phyloP scores from a whole-genome alignment of 2,888 invertebrate species.

The Noctua comes region DNA sequence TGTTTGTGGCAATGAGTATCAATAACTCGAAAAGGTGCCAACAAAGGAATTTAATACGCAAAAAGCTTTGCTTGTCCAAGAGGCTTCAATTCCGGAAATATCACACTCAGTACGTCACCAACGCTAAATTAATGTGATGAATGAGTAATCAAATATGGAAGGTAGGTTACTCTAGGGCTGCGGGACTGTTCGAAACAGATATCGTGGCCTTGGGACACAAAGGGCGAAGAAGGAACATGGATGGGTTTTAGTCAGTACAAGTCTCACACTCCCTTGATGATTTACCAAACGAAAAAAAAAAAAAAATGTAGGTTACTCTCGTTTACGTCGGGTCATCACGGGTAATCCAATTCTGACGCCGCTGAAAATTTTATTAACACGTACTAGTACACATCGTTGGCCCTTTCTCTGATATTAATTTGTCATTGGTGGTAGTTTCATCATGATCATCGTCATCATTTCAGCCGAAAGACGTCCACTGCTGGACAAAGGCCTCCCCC shows the following conservation, averaged over 20 bases:
- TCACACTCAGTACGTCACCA: slow-evolving; percentile 14
- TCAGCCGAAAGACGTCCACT: no score
- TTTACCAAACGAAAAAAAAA: no score
- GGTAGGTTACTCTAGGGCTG: slow-evolving; percentile 6
- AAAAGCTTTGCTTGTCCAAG: slow-evolving; percentile 24
- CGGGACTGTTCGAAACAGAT: no score
- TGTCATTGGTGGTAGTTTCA: neutral
- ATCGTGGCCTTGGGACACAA: no score
- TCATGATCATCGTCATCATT: no score
- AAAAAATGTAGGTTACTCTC: slow-evolving; percentile 4
- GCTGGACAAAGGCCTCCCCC: no score
- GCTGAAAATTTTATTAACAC: slow-evolving; percentile 13
- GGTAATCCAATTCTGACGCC: slow-evolving; percentile 32
- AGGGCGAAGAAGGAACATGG: no score
- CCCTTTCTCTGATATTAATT: neutral
- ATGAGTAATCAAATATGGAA: slow-evolving; percentile 48
- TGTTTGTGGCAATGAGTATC: neutral
- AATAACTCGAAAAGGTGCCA: slow-evolving; percentile 12
- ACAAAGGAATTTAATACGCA: slow-evolving; percentile 30
- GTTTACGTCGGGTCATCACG: slow-evolving; percentile 18
- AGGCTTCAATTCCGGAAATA: slow-evolving; percentile 33
- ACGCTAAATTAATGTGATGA: slow-evolving; percentile 41
- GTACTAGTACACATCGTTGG: slow-evolving; percentile 23
- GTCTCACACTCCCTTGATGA: no score
- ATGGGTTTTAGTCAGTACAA: no score